Evolutionary conservation across 2,797 vertebrate species (phyloP).

Genomic region (Caiman crocodilus): DNA sequence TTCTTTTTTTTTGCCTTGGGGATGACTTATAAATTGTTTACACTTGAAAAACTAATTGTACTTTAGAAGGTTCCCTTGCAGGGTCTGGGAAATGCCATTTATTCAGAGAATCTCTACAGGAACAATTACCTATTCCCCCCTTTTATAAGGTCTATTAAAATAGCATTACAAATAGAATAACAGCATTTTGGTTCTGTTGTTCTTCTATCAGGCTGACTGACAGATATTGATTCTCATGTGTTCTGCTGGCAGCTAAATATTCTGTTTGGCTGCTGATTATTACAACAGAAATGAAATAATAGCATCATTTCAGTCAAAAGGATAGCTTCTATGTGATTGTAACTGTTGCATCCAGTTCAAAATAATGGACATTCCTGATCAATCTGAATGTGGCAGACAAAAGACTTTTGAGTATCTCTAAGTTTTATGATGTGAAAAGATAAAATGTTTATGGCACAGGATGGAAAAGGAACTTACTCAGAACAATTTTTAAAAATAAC

Average conservation of each 20-base stretch:
- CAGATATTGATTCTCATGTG: not conserved
- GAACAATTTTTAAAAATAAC: slow-evolving; percentile 61
- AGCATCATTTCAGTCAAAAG: not conserved
- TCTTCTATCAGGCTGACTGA: not conserved
- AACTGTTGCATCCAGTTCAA: not conserved
- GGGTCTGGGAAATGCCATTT: not conserved
- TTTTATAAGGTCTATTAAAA: not conserved
- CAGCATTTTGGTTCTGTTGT: slow-evolving; percentile 11
- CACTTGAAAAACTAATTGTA: not conserved
- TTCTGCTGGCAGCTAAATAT: not conserved
- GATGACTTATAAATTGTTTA: not conserved
- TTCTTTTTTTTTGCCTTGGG: not conserved
- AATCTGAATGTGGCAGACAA: not conserved
- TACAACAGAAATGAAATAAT: not conserved
- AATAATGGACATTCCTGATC: slow-evolving; percentile 36
- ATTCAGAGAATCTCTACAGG: not conserved
- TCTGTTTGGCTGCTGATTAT: not conserved
- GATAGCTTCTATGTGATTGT: not conserved
- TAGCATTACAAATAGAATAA: slow-evolving; percentile 3
- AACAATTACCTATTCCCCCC: not conserved
- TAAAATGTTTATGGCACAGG: slow-evolving; percentile 2
- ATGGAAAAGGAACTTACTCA: slow-evolving; percentile 42
- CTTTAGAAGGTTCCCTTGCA: not conserved
- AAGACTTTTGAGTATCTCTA: slow-evolving; percentile 6
- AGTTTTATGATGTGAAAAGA: slow-evolving; percentile 35